phyloP scores from a whole-genome alignment of 2,797 vertebrate species.

The Halcyon smyrnensis region DNA sequence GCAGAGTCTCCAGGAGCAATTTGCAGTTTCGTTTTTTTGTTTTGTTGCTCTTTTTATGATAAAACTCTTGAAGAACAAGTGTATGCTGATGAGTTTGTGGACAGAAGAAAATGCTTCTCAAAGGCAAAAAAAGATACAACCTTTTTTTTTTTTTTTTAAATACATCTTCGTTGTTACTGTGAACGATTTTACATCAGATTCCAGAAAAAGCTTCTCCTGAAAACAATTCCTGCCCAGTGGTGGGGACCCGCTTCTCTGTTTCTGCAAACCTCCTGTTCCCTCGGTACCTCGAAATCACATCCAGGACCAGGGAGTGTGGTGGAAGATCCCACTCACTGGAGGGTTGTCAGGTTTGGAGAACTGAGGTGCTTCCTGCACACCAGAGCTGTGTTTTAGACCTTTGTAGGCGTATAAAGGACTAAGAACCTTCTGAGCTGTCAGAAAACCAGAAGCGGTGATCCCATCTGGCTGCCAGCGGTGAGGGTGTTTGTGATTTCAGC shows the following conservation, averaged over 20 bases:
- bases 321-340: background rate
- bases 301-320: background rate
- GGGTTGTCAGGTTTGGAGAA: background rate
- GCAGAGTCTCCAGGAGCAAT: background rate
- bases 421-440: background rate
- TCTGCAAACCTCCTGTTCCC: background rate
- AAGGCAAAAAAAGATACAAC: background rate
- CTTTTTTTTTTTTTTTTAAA: background rate
- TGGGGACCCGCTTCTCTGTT: background rate
- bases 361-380: background rate
- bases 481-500: background rate
- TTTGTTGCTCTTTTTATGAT: background rate
- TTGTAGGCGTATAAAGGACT: background rate
- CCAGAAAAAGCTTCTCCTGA: background rate
- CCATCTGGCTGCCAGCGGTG: background rate
- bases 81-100: background rate
- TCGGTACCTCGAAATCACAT: background rate
- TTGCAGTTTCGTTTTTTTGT: accelerated
- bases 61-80: background rate
- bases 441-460: background rate
- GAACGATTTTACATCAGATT: background rate
- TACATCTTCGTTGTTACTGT: background rate
- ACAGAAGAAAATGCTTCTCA: background rate
- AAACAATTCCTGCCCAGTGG: background rate
- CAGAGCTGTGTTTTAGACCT: background rate